Base-by-base conservation (phyloP, 2,113 vertebrate genomes). In the Megatriorchis doriae region DNA sequence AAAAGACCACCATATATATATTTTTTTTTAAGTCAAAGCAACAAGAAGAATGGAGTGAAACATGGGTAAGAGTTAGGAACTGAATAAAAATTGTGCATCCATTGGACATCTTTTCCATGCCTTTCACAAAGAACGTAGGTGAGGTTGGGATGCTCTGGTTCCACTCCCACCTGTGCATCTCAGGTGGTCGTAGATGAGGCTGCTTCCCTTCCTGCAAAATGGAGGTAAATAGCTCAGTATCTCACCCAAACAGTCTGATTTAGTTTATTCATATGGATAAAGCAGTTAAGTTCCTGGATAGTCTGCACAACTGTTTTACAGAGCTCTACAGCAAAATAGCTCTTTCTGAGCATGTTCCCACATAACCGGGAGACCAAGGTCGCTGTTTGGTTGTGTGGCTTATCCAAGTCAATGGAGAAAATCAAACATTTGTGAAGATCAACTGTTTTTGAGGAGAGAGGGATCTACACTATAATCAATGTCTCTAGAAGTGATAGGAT, bases 21-120 rank as follows among this genome's bases (percentile, higher is more conserved):
- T 71, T 85, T 67, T 86, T 86, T 68, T 88, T 84, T 16, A 90
- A 86, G 56, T 92, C 62, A 93, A 96, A 96, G 59, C 77, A 95
- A 81, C 68, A 83, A 66, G 52, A 86, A 72, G 45, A 62, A 65
- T 8, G 6, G 42, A 22, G 27, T 63, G 55, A 77, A 62, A 17
- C 21, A 47, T 23, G 17, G 17, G 7, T 32, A 52, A 52, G 16
- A 23, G 11, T 92, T 56, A 93, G 87, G 34, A 92, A 63, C 6
- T 18, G 7, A 80, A 86, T 65, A 63, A 86, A 93, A 93, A 36
- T 84, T 78, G 63, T 93, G 12, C 27, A 36, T 58, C 52, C 58
- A 34, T 84, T 96, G 79, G 3, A 4, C 10, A 61, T 92, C 81
- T 93, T 70, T 48, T 88, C 83, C 45, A 5, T 15, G 36, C 36